Evolutionary conservation across 2,888 invertebrate genomes (phyloP).

Genomic region (Lydus trimaculatus): DNA sequence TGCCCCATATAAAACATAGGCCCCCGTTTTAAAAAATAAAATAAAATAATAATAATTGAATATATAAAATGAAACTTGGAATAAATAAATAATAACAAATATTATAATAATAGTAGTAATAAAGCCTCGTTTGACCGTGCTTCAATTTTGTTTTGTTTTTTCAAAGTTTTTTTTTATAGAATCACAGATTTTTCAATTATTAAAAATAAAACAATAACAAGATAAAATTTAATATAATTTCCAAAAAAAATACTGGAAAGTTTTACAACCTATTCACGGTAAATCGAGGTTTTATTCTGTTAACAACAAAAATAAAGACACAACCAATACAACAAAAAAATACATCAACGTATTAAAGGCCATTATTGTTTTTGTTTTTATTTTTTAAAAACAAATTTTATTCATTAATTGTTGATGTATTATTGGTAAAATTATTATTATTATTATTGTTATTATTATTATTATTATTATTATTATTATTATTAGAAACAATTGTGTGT

Average conservation of each 20-base stretch:
- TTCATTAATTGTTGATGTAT: conserved; percentile 5
- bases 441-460: too few relatives aligned
- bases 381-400: conserved; percentile 14
- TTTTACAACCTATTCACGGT: neutral
- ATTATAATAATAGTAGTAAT: neutral
- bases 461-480: too few relatives aligned
- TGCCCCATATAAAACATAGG: neutral
- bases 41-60: neutral
- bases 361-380: conserved; percentile 8
- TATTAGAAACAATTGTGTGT: neutral
- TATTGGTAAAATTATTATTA: conserved; percentile 2
- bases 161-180: too few relatives aligned
- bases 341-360: conserved; percentile 8
- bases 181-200: neutral
- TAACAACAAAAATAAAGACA: conserved; percentile 7
- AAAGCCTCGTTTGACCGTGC: neutral
- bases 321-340: too few relatives aligned
- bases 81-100: conserved; percentile 7
- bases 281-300: conserved; percentile 3
- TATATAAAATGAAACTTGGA: conserved; percentile 2
- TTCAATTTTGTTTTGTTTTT: neutral
- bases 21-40: neutral
- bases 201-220: neutral
- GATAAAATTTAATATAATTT: neutral
- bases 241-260: neutral